A percentile compares a stretch with the other conserved stretches of the same genome.
phyloP scores from a whole-genome alignment of 1,140 invertebrate species.

The Magallana angulata region DNA sequence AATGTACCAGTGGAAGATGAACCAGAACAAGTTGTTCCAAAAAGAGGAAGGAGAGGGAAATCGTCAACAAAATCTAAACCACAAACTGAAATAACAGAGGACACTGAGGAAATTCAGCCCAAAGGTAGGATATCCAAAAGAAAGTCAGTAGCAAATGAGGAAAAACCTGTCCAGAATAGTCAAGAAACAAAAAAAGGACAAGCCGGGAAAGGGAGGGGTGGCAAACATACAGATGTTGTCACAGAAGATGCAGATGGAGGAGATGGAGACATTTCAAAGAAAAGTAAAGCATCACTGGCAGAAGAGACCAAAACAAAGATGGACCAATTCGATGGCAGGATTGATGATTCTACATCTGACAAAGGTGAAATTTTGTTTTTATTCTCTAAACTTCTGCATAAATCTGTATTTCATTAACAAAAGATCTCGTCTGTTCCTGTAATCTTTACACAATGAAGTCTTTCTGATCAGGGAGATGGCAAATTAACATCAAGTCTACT shows the following conservation, averaged over 20 bases:
- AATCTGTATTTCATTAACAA: too few relatives aligned
- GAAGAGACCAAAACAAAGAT: background rate
- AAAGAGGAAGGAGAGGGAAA: background rate
- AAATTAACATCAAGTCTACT: too few relatives aligned
- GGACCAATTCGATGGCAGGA: background rate
- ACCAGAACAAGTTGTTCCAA: too few relatives aligned
- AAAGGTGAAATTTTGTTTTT: background rate
- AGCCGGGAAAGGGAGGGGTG: background rate
- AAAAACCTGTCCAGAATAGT: background rate
- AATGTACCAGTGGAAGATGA: too few relatives aligned
- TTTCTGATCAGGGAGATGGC: too few relatives aligned
- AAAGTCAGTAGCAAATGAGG: background rate
- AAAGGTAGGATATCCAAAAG: slow-evolving; percentile 3
- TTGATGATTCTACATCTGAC: background rate
- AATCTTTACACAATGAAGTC: too few relatives aligned
- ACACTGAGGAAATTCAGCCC: background rate
- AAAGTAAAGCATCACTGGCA: too few relatives aligned
- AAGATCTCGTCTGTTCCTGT: too few relatives aligned
- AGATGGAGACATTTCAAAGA: slow-evolving; percentile 7
- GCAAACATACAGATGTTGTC: background rate
- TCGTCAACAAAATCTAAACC: background rate
- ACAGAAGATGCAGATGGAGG: background rate
- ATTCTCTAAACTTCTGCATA: too few relatives aligned
- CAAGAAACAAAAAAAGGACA: slow-evolving; percentile 7
- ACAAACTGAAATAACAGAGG: background rate